A percentile compares a stretch with the other conserved stretches of the same genome.
Evolutionary conservation across 1,140 invertebrate species (phyloP).

Genomic region (Hycleus cichorii): DNA sequence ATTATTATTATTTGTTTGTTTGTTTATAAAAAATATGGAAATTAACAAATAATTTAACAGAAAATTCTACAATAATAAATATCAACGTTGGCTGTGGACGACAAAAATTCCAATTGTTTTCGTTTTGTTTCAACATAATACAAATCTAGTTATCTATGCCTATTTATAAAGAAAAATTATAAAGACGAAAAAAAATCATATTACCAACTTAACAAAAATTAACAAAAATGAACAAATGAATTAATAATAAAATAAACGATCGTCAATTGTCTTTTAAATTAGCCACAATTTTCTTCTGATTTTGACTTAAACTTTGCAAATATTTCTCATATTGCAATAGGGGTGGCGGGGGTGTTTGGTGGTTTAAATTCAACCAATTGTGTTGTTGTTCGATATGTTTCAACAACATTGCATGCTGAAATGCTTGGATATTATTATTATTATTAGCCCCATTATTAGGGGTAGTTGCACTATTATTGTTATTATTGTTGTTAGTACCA

Average conservation of each 20-base stretch:
- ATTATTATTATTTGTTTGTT: too few species aligned
- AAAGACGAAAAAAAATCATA: not conserved
- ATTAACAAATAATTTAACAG: too few species aligned
- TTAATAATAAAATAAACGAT: not conserved
- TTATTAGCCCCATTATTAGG: too few species aligned
- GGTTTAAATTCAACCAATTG: slow-evolving; percentile 33
- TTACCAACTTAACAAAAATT: slow-evolving; percentile 31
- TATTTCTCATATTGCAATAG: slow-evolving; percentile 39
- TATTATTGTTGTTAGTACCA: too few species aligned
- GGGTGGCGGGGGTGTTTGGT: slow-evolving; percentile 9
- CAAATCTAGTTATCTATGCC: too few species aligned
- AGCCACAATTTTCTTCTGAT: slow-evolving; percentile 20
- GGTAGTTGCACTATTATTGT: too few species aligned
- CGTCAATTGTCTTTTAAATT: slow-evolving; percentile 35
- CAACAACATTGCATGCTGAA: slow-evolving; percentile 36
- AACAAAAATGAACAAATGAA: slow-evolving; percentile 17
- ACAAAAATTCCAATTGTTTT: too few species aligned
- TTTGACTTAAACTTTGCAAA: slow-evolving; percentile 31
- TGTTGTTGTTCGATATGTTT: slow-evolving; percentile 36
- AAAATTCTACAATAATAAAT: too few species aligned
- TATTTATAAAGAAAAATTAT: too few species aligned
- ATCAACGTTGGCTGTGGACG: too few species aligned
- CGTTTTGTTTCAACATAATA: too few species aligned
- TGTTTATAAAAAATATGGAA: too few species aligned
- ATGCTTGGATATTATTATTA: slow-evolving; percentile 21